A percentile compares a stretch with the other conserved stretches of the same genome.
Conservation (phyloP, 2,888 invertebrate species). For the Rhagonycha lutea region DNA sequence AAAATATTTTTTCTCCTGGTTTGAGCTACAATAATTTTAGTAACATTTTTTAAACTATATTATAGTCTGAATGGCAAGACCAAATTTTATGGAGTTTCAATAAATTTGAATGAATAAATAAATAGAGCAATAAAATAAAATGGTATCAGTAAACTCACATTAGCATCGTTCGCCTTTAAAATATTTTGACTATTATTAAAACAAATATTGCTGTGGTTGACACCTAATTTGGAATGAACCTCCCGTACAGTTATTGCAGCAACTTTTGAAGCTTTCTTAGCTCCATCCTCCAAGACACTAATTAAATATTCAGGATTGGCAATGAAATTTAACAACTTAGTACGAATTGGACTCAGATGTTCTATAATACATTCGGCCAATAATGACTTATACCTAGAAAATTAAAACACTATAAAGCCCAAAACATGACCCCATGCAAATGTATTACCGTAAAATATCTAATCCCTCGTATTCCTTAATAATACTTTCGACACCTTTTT, state of each 20-base stretch:
- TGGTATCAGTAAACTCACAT: background rate
- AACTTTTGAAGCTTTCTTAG: slow-evolving; percentile 60
- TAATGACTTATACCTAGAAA: slow-evolving; percentile 67
- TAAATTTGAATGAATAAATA: no score
- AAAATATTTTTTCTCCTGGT: slow-evolving; percentile 68
- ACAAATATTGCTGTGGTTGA: background rate
- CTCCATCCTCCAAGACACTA: slow-evolving; percentile 64
- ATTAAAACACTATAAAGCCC: slow-evolving; percentile 7
- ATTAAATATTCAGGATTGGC: slow-evolving; percentile 66
- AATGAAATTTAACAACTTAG: slow-evolving; percentile 61
- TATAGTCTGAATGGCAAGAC: no score
- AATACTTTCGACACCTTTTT: slow-evolving; percentile 68
- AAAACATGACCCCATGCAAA: slow-evolving; percentile 52
- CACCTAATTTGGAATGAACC: slow-evolving; percentile 62
- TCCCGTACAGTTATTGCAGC: slow-evolving; percentile 63
- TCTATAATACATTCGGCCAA: slow-evolving; percentile 76
- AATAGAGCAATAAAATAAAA: no score
- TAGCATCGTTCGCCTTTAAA: background rate
- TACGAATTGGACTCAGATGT: slow-evolving; percentile 71
- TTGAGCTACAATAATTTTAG: background rate
- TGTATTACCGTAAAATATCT: slow-evolving; percentile 75
- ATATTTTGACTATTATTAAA: background rate
- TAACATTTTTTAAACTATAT: background rate
- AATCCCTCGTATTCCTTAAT: slow-evolving; percentile 66
- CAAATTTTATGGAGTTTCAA: no score